Evolutionary conservation across 2,797 vertebrate genomes (phyloP).

Genomic region (Premnoplex brunnescens): DNA sequence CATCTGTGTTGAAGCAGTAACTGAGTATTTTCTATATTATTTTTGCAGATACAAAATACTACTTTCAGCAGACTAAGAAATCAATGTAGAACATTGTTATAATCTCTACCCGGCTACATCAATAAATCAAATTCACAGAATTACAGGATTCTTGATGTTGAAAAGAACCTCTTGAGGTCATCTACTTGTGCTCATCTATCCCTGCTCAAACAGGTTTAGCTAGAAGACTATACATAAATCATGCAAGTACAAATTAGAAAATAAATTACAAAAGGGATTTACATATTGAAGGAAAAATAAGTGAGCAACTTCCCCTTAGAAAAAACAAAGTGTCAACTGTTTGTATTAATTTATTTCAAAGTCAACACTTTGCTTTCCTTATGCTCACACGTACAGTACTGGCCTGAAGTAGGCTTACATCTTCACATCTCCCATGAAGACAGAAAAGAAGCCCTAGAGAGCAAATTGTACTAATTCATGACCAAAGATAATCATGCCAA

Average conservation of each 20-base stretch:
- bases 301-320: not conserved
- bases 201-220: not conserved
- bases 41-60: not conserved
- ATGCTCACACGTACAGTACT: not conserved
- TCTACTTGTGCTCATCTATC: not conserved
- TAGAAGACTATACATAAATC: not conserved
- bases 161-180: not conserved
- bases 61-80: not conserved
- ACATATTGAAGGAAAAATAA: not conserved
- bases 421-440: not conserved
- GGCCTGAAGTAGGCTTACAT: not conserved
- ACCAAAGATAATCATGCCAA: not conserved
- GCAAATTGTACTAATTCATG: not conserved
- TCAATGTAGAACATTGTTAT: not conserved
- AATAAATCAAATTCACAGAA: not conserved
- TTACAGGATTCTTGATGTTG: not conserved
- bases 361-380: not conserved
- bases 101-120: not conserved
- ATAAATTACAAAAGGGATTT: not conserved
- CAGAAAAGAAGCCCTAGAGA: not conserved
- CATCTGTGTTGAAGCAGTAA: not conserved
- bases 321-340: not conserved
- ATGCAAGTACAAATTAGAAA: not conserved
- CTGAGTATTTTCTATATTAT: not conserved
- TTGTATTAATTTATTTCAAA: not conserved